phyloP scores from a whole-genome alignment of 2,797 vertebrate genomes.

The Morelia viridis region DNA sequence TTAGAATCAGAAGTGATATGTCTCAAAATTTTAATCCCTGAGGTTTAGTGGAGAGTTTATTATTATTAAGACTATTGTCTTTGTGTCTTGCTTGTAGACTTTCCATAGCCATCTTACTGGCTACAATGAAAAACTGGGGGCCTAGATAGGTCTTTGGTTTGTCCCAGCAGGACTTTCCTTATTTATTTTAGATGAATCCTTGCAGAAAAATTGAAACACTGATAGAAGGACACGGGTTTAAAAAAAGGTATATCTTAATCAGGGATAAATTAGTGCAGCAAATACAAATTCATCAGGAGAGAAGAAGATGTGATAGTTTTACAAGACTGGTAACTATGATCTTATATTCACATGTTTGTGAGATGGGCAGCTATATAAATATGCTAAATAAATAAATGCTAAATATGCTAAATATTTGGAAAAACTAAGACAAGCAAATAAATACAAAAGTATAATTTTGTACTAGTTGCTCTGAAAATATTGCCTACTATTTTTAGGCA shows the following conservation, averaged over 20 bases:
- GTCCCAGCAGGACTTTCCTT: neutral
- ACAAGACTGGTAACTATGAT: neutral
- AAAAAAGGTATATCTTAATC: neutral
- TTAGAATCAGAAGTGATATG: neutral
- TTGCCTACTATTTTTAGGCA: neutral
- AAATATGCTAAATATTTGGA: neutral
- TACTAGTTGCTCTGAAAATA: neutral
- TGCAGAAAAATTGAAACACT: neutral
- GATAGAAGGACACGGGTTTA: neutral
- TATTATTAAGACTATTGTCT: neutral
- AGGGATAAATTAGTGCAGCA: neutral
- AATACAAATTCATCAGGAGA: neutral
- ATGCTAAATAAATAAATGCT: too few relatives aligned
- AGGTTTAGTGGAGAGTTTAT: neutral
- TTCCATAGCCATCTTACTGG: neutral
- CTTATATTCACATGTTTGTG: neutral
- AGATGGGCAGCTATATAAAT: too few relatives aligned
- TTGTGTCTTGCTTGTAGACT: neutral
- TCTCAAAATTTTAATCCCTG: neutral
- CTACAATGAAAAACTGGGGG: neutral
- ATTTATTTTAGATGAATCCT: neutral
- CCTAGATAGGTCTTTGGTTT: neutral
- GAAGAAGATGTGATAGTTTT: neutral
- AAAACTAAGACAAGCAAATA: neutral
- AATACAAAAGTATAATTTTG: neutral